phyloP scores from a whole-genome alignment of 2,113 vertebrate genomes.

The Cervus canadensis region DNA sequence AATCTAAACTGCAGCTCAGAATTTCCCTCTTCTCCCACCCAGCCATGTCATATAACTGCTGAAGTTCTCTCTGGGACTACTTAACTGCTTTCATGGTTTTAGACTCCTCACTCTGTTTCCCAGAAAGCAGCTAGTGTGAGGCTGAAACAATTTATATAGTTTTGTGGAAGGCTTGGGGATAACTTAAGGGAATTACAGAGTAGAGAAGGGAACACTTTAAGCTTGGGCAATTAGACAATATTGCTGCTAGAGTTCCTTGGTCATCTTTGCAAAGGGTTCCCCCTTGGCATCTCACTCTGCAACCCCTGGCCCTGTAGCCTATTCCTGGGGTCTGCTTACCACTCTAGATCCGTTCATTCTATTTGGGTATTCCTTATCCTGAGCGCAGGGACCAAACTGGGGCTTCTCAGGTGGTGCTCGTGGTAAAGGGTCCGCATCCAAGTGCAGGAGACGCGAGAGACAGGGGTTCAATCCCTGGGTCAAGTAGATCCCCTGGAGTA shows the following conservation, averaged over 20 bases:
- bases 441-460: neutral
- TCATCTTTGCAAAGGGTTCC: neutral
- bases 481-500: neutral
- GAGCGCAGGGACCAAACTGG: neutral
- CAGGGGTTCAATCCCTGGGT: neutral
- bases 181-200: neutral
- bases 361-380: neutral
- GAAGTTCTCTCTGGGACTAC: neutral
- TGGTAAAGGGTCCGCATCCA: neutral
- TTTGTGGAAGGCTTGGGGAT: neutral
- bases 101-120: neutral
- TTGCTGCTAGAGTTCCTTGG: neutral
- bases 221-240: neutral
- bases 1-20: neutral
- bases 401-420: neutral
- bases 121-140: neutral
- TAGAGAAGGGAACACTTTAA: neutral
- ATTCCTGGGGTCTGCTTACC: neutral
- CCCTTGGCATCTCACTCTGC: neutral
- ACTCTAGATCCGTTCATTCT: neutral
- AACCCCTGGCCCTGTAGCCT: neutral
- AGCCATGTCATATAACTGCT: neutral
- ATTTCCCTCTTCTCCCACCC: neutral
- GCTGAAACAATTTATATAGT: neutral
- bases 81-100: neutral